A percentile compares a stretch with the other conserved stretches of the same genome.
Conservation (phyloP, 1,140 invertebrate genomes). For the Achroia grisella region DNA sequence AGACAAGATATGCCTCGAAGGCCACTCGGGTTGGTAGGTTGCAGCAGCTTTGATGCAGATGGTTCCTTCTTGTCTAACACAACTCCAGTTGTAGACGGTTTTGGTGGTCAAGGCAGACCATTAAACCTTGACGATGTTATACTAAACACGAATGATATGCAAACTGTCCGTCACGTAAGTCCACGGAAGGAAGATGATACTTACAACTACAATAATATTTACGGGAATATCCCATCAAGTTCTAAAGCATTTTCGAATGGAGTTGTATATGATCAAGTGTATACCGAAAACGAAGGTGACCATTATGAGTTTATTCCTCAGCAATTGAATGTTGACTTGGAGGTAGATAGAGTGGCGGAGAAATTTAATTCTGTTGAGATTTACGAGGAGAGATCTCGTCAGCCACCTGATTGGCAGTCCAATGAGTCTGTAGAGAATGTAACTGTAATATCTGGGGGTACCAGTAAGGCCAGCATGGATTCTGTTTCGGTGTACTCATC, state of each 20-base stretch:
- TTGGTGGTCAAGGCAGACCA: constrained; percentile 61
- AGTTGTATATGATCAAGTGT: constrained; percentile 60
- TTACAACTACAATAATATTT: constrained; percentile 58
- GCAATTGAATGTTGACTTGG: constrained; percentile 43
- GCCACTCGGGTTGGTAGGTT: constrained; percentile 60
- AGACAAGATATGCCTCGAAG: constrained; percentile 47
- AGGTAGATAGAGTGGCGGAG: constrained; percentile 43
- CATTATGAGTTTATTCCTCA: constrained; percentile 63
- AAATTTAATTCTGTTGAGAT: constrained; percentile 60
- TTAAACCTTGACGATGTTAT: constrained; percentile 62
- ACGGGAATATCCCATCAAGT: constrained; percentile 42
- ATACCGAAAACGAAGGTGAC: constrained; percentile 56
- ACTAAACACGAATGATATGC: constrained; percentile 42
- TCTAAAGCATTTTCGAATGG: constrained; percentile 34
- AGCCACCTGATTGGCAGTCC: constrained; percentile 34
- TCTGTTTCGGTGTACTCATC: constrained; percentile 73
- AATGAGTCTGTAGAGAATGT: constrained; percentile 61
- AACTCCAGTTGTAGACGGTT: constrained; percentile 68
- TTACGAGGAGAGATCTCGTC: constrained; percentile 42
- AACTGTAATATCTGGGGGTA: constrained; percentile 54
- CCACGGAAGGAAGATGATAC: constrained; percentile 43
- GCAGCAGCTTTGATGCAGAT: constrained; percentile 59
- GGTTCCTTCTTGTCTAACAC: constrained; percentile 66
- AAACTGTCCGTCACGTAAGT: constrained; percentile 30
- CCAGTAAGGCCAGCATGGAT: constrained; percentile 63